Conservation (phyloP, 2,888 invertebrate species). For the Octodonta nipae region DNA sequence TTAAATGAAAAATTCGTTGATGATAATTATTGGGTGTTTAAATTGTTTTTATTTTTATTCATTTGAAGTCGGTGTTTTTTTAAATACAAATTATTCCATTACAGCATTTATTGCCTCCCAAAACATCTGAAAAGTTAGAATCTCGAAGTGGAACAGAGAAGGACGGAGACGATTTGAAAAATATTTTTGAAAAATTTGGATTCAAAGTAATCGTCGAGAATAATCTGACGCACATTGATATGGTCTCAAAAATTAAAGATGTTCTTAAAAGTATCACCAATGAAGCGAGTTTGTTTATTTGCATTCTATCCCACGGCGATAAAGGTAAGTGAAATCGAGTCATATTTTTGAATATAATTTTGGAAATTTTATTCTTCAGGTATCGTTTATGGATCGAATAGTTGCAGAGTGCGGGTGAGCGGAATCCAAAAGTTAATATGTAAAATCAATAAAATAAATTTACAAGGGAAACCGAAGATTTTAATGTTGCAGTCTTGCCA, state of each 20-base stretch:
- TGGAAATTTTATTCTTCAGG: conserved; percentile 24
- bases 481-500: conserved; percentile 47
- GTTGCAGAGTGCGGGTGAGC: conserved; percentile 35
- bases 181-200: conserved; percentile 31
- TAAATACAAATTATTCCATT: no score
- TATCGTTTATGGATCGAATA: conserved; percentile 39
- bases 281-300: conserved; percentile 34
- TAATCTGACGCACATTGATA: conserved; percentile 25
- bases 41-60: conserved; percentile 14
- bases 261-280: conserved; percentile 20
- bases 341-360: conserved; percentile 2
- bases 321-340: conserved; percentile 21
- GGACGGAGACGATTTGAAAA: conserved; percentile 27
- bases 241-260: conserved; percentile 21
- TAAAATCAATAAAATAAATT: conserved; percentile 20
- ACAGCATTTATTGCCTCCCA: conserved; percentile 22
- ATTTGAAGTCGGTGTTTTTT: no score
- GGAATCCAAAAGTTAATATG: conserved; percentile 36
- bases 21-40: not conserved
- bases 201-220: conserved; percentile 25
- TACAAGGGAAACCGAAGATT: conserved; percentile 41
- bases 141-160: conserved; percentile 30
- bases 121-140: conserved; percentile 19
- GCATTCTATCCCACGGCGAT: conserved; percentile 36
- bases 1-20: conserved; percentile 1